phyloP scores from a whole-genome alignment of 1,140 invertebrate genomes.

The Caenorhabditis remanei region DNA sequence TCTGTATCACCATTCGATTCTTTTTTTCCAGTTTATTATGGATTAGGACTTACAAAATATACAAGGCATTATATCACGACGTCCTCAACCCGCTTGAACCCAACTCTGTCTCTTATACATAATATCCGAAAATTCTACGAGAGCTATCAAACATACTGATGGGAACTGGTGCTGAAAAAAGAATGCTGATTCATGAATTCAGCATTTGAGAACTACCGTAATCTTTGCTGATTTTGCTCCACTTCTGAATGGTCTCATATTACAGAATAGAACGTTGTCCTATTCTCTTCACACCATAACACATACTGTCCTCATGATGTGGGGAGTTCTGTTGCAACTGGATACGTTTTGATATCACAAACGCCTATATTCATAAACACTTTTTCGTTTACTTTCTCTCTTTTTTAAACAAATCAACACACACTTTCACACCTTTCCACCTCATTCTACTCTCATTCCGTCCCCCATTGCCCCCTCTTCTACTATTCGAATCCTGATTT shows the following conservation, averaged over 20 bases:
- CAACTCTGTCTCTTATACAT: too few relatives aligned
- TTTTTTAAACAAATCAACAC: conserved; percentile 28
- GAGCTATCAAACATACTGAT: too few relatives aligned
- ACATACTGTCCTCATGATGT: neutral
- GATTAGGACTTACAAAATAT: too few relatives aligned
- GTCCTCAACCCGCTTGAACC: too few relatives aligned
- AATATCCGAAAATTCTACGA: too few relatives aligned
- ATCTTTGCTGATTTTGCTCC: too few relatives aligned
- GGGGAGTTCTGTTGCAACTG: conserved; percentile 9
- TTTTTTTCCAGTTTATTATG: too few relatives aligned
- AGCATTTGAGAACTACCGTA: too few relatives aligned
- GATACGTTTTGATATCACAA: conserved; percentile 14
- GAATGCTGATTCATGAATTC: too few relatives aligned
- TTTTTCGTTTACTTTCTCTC: conserved; percentile 6
- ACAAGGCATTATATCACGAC: too few relatives aligned
- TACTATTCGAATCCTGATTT: conserved; percentile 1
- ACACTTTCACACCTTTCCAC: neutral
- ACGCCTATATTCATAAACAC: neutral
- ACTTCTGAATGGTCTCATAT: neutral
- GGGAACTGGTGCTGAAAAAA: too few relatives aligned
- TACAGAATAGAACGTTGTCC: neutral
- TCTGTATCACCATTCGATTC: too few relatives aligned
- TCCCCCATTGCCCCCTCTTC: neutral
- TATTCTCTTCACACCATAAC: neutral
- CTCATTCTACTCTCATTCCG: neutral